Base-by-base conservation (phyloP, 2,888 invertebrate genomes). In the Micropterix aruncella region DNA sequence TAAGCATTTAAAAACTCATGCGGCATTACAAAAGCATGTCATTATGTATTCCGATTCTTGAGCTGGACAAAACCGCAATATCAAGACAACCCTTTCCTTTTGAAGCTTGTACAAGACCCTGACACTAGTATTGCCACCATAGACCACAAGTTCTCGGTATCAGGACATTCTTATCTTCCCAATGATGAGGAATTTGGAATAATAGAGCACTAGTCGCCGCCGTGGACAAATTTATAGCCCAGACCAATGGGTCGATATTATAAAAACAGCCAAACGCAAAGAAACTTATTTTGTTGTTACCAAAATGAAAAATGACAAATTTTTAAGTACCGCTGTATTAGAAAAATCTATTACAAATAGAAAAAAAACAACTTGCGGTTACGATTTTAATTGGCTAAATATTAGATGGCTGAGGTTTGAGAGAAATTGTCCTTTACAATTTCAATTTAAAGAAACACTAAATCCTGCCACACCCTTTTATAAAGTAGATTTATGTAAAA, bases 41-140 rank as follows among this genome's bases (percentile, higher is more conserved):
- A 55, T 55, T 48, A 48, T 52, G 17, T 57, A 54, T 49, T 54
- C 53, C 42, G 56, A 56, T 51, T 50, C 50, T 18, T 56, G 55
- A 47, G 50, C 56, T 45, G n/a, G n/a, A n/a, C n/a, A n/a, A n/a
- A n/a, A n/a, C n/a, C n/a, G n/a, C n/a, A n/a, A n/a, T n/a, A n/a
- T 54, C 48, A 53, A 55, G 50, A 45, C 51, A 46, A 49, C 52
- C 43, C 47, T 51, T 38, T 50, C 48, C 45, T 52, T 47, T 46
- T 52, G 50, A 50, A 52, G 49, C 46, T 45, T 49, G 46, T 47
- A 40, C 43, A n/a, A n/a, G n/a, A n/a, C n/a, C n/a, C n/a, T n/a
- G n/a, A n/a, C n/a, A n/a, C n/a, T n/a, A n/a, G n/a, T 40, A 50
- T 50, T 48, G 44, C 42, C 16, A 47, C 46, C 46, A 50, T 51